Evolutionary conservation across 2,113 vertebrate genomes (phyloP), one percentile per base, ranked within the genome.

Genomic region (Nanger granti): DNA sequence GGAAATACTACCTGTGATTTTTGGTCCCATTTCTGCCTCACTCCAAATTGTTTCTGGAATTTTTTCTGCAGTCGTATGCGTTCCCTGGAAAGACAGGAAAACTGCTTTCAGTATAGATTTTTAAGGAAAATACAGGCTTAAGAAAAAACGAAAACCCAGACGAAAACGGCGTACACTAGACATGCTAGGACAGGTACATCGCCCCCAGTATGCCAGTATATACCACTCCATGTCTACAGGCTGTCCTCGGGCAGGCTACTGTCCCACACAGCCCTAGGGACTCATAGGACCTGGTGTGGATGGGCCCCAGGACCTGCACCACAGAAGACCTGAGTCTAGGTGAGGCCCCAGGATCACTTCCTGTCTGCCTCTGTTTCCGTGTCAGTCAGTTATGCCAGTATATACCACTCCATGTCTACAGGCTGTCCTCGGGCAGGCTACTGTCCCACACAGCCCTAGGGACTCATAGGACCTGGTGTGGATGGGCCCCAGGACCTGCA

Each of bases 41-140:
- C 99, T n/a, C 99, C 99, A 98, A 99, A 99, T 98, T 99, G 99
- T 98, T 99, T 99, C 98, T 99, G 99, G 97, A 99, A 99, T 98
- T 99, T 99, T 98, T 99, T 99, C 97, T 99, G 99, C 83, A 99
- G 98, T 2, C 99, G 99, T 98, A 99, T 99, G 26, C 99, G 99
- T 98, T 99, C 99, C 97, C 99, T 99, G 96, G 66, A 98, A 98
- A 60, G 34, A 69, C 2, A 98, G 47, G 86, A 1, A 91, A 2
- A 89, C 0, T 6, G 44, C 49, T 28, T n/a, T 97, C 17, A 52
- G 84, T 11, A 22, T 5, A 28, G 37, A 41, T 34, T 60, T 79
- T 28, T n/a, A 52, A n/a, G 8, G 24, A 76, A 91, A 52, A 41
- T 0, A 5, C 34, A n/a, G 22, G 4, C 37, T 80, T 34, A 28